phyloP scores from a whole-genome alignment of 2,113 vertebrate genomes.

The Hemiprocne comata region DNA sequence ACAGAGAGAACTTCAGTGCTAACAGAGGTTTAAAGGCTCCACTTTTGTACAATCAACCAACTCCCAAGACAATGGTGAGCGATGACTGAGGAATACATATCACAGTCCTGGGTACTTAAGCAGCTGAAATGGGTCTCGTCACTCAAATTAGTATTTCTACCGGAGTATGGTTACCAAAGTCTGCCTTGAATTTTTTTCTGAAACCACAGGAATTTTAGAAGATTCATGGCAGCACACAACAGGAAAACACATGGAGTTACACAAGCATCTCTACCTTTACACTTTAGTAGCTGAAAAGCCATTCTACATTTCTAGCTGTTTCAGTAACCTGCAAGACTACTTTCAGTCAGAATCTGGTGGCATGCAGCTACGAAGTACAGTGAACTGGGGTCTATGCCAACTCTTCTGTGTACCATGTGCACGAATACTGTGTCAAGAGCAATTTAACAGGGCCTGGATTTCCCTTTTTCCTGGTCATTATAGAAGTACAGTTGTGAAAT shows the following conservation, averaged over 20 bases:
- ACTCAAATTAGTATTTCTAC: not conserved
- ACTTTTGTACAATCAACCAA: not conserved
- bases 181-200: not conserved
- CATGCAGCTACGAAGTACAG: not conserved
- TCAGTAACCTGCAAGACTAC: not conserved
- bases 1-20: not conserved
- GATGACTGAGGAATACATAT: accelerated
- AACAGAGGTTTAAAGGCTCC: not conserved
- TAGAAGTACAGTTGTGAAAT: not conserved
- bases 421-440: not conserved
- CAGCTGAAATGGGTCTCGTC: not conserved
- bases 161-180: not conserved
- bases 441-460: not conserved
- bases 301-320: not conserved
- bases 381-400: not conserved
- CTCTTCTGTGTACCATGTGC: not conserved
- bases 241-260: not conserved
- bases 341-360: not conserved
- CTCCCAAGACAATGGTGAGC: not conserved
- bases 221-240: not conserved
- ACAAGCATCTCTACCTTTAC: not conserved
- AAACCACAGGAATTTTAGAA: not conserved
- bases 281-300: not conserved
- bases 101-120: not conserved
- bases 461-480: not conserved